Evolutionary conservation across 2,888 invertebrate species (phyloP), one percentile per base, ranked within the genome.

Genomic region (Zygothrica quintamaculata): DNA sequence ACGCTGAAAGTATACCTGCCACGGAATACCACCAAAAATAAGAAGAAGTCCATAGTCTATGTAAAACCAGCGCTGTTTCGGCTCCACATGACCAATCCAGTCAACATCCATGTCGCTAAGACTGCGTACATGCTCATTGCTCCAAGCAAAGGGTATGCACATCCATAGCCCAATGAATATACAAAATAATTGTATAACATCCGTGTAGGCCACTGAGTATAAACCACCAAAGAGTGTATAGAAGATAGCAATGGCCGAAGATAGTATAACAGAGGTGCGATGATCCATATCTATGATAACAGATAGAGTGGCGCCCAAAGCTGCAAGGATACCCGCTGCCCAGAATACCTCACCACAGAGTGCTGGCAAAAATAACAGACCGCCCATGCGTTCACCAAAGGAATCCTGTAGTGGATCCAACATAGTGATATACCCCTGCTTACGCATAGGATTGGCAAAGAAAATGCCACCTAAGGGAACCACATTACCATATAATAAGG

Each of bases 1-100:
- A 36, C 99, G 94, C 93, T 99, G 99, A 92, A 99, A 99, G 91
- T 99, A 99, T 25, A 99, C 99, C 94, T 98, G 97, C 98, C 99
- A 99, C 0, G 99, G 99, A 81, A 99, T 98, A 37, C 99, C 99
- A 12, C 99, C 99, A 87, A 99, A 98, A 43, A 98, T 92, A 59
- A 99, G 93, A 79, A 99, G 92, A 77, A 99, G 92, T 8, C 96
- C 97, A 79, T 96, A 95, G 92, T 99, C 99, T 47, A 96, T 84
- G 90, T 98, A 99, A 79, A 93, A 95, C 92, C 96, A 96, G 79
- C 95, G 93, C 86, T 96, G 95, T 1, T 93, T 92, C 0, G 94
- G 92, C 0, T 95, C 93, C 8, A 98, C 92, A 50, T 92, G 92
- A 1, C 98, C 98, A 70, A 98, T 95, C 98, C 98, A 98, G 89